Evolutionary conservation across 2,888 invertebrate species (phyloP).

Genomic region (Noctua pronuba): DNA sequence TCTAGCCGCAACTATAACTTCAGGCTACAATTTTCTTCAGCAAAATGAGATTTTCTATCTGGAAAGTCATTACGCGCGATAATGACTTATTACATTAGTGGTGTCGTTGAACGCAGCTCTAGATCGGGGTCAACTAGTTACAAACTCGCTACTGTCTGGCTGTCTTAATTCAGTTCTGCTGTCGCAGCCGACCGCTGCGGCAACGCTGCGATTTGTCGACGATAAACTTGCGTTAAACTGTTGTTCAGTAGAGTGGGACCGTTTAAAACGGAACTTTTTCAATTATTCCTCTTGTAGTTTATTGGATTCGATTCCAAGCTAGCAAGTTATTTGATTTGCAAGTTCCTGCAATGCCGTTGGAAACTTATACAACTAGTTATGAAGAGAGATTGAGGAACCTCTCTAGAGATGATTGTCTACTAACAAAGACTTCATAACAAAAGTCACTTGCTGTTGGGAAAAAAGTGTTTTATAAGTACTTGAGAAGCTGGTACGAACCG

Average conservation of each 20-base stretch:
- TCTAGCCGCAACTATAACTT: constrained; percentile 17
- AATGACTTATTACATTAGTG: constrained; percentile 50
- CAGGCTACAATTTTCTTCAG: constrained; percentile 44
- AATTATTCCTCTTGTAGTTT: constrained; percentile 77
- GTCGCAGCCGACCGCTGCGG: constrained; percentile 76
- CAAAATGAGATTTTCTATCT: constrained; percentile 47
- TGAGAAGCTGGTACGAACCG: constrained; percentile 12
- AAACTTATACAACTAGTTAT: constrained; percentile 67
- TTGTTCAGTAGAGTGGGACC: constrained; percentile 71
- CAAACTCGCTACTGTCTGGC: constrained; percentile 77
- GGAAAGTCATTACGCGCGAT: constrained; percentile 39
- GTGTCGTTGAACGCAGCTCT: constrained; percentile 65
- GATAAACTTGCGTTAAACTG: constrained; percentile 77
- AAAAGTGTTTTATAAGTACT: constrained; percentile 43
- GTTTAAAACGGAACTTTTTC: constrained; percentile 80
- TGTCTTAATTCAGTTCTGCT: constrained; percentile 82
- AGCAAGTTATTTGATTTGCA: constrained; percentile 78
- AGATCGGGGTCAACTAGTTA: constrained; percentile 69
- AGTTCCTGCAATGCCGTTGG: constrained; percentile 67
- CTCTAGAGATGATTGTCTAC: constrained; percentile 55
- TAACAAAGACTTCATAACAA: constrained; percentile 61
- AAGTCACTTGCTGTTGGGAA: constrained; percentile 49
- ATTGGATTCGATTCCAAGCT: constrained; percentile 76
- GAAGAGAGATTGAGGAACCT: constrained; percentile 63
- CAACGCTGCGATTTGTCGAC: constrained; percentile 70